Base-by-base conservation (phyloP, 2,888 invertebrate species). In the Lepidocyrtinus sp. region DNA sequence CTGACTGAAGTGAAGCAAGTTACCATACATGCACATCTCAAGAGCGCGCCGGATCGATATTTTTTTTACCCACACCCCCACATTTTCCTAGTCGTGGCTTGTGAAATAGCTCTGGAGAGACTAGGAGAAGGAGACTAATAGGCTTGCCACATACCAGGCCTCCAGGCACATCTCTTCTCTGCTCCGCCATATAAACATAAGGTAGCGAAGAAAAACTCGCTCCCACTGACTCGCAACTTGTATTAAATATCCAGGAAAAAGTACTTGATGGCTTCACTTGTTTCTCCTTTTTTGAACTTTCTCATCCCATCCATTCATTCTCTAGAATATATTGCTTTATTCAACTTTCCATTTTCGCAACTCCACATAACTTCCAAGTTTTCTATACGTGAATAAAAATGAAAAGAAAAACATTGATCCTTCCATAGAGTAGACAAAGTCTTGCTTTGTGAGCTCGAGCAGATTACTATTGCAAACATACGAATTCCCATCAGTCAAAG, bases 31-130 rank as follows among this genome's bases (percentile, higher is more conserved):
- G 2, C 64, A 24, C 36, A 68, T 72, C 59, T 79, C 69, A 17
- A 63, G 46, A 46, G 45, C 12, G 15, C 50, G 50, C 5, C 21
- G 46, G 76, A 80, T 80, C 74, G 75, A 75, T 80, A 75, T 70
- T 73, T 78, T 65, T 27, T 79, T 80, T 80, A 64, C 80, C 75
- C 75, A 80, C 80, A 75, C 80, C 80, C 80, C 80, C 80, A 80
- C 80, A 80, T 67, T 71, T 80, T 80, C 67, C 17, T 17, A 17
- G 24, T 19, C n/a, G n/a, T n/a, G n/a, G n/a, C 67, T 67, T 67
- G 24, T 45, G 46, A 24, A 36, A 67, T 72, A 55, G 26, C 65
- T 72, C 46, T 78, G 45, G 72, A 59, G 24, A 64, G 76, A 69
- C 45, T 62, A 62, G 19, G 68, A 27, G 64, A 64, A 69, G 71